Conservation (phyloP, 2,797 vertebrate species). For the Synanceia verrucosa region DNA sequence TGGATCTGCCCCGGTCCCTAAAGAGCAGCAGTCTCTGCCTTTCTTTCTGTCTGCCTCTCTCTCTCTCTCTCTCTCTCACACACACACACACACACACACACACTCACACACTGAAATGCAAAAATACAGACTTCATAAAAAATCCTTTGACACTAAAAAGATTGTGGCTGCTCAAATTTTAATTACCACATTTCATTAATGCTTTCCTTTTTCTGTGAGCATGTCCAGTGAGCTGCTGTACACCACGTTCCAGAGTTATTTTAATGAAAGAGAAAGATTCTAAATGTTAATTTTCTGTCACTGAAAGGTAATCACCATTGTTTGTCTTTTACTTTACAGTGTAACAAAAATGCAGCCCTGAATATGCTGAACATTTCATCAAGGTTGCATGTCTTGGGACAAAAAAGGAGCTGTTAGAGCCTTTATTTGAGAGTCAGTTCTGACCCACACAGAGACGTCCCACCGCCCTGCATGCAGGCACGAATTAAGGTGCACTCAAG, state of each 20-base stretch:
- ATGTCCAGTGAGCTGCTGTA: slow-evolving; percentile 17
- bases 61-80: neutral
- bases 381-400: slow-evolving; percentile 47
- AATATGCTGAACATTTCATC: slow-evolving; percentile 38
- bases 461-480: slow-evolving; percentile 9
- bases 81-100: neutral
- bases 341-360: slow-evolving; percentile 40
- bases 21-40: slow-evolving; percentile 58
- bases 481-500: slow-evolving; percentile 63
- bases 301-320: slow-evolving; percentile 54
- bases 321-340: slow-evolving; percentile 24
- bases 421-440: slow-evolving; percentile 42
- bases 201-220: slow-evolving; percentile 63
- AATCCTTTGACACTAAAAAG: slow-evolving; percentile 92
- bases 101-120: slow-evolving; percentile 2
- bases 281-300: slow-evolving; percentile 37
- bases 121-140: slow-evolving; percentile 85
- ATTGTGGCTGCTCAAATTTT: slow-evolving; percentile 90
- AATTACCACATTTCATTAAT: slow-evolving; percentile 86
- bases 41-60: neutral
- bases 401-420: slow-evolving; percentile 39
- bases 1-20: slow-evolving; percentile 84
- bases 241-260: neutral
- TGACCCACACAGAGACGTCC: slow-evolving; percentile 42
- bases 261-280: slow-evolving; percentile 18